Conservation (phyloP, 1,140 invertebrate species). For the Anoplophora glabripennis region DNA sequence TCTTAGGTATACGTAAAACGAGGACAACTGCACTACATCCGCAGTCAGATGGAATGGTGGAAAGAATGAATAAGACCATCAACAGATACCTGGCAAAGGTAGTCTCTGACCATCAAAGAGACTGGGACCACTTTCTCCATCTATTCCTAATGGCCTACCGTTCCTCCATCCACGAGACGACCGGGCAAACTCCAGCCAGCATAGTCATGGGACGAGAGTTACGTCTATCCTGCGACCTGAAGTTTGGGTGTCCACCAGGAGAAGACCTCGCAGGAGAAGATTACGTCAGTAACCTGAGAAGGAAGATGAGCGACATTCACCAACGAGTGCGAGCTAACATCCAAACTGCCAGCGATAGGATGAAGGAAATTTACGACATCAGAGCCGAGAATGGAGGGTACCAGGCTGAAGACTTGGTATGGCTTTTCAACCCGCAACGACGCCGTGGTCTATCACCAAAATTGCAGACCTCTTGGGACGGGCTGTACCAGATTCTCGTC, state of each 20-base stretch:
- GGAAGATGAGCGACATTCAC: conserved; percentile 9
- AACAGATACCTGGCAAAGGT: conserved; percentile 5
- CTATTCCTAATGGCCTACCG: conserved; percentile 18
- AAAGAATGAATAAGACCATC: conserved; percentile 29
- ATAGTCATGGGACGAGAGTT: conserved; percentile 15
- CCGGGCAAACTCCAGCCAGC: no score
- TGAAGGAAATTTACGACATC: conserved; percentile 11
- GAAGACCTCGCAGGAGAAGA: conserved; percentile 15
- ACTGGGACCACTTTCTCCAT: conserved; percentile 16
- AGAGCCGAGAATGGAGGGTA: not conserved
- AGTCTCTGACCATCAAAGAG: conserved; percentile 5
- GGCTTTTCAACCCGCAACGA: not conserved
- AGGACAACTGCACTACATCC: conserved; percentile 43
- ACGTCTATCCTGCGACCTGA: conserved; percentile 17
- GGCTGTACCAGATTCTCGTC: no score
- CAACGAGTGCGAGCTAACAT: conserved; percentile 4
- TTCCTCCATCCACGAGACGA: no score
- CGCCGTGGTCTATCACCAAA: no score
- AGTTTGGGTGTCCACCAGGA: conserved; percentile 10
- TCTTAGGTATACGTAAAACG: conserved; percentile 40
- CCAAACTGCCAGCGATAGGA: conserved; percentile 17
- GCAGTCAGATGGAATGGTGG: conserved; percentile 49
- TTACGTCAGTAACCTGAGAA: conserved; percentile 10
- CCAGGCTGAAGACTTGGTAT: not conserved
- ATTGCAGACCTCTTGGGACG: no score